Percentiles rank a stretch among this genome's conserved stretches.
Evolutionary conservation across 2,797 vertebrate genomes (phyloP).

Genomic region (Trachops cirrhosus): DNA sequence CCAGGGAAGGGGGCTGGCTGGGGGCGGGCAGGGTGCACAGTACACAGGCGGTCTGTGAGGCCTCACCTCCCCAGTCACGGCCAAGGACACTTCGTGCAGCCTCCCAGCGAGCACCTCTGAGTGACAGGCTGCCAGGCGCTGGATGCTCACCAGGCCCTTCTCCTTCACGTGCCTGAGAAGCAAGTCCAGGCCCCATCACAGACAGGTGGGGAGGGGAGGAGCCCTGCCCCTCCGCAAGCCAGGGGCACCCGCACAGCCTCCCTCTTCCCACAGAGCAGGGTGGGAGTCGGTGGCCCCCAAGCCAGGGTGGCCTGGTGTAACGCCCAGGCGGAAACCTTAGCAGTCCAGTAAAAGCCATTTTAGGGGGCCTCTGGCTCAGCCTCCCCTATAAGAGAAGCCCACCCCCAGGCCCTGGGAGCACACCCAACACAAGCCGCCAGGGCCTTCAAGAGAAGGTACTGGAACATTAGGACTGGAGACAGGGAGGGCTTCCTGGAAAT

Average conservation of each 20-base stretch:
- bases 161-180: slow-evolving; percentile 80
- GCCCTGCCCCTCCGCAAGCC: not conserved
- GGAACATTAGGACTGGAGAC: not conserved
- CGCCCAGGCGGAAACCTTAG: not conserved
- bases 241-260: accelerated
- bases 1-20: not conserved
- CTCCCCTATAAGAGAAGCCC: not conserved
- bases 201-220: not conserved
- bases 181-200: slow-evolving; percentile 1
- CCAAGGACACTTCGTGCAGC: slow-evolving; percentile 78
- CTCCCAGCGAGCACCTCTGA: slow-evolving; percentile 74
- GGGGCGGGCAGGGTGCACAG: not conserved
- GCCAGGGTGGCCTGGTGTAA: not conserved
- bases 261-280: not conserved
- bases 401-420: not conserved
- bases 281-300: not conserved
- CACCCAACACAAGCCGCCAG: not conserved
- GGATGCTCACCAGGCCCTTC: slow-evolving; percentile 78
- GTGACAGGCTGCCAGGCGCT: slow-evolving; percentile 79
- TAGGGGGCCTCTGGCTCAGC: not conserved
- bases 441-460: too few relatives aligned
- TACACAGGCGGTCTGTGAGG: not conserved
- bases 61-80: slow-evolving; percentile 81
- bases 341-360: not conserved
- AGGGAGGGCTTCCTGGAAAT: not conserved